Conservation (phyloP, 2,113 vertebrate genomes). For the Laterallus jamaicensis region DNA sequence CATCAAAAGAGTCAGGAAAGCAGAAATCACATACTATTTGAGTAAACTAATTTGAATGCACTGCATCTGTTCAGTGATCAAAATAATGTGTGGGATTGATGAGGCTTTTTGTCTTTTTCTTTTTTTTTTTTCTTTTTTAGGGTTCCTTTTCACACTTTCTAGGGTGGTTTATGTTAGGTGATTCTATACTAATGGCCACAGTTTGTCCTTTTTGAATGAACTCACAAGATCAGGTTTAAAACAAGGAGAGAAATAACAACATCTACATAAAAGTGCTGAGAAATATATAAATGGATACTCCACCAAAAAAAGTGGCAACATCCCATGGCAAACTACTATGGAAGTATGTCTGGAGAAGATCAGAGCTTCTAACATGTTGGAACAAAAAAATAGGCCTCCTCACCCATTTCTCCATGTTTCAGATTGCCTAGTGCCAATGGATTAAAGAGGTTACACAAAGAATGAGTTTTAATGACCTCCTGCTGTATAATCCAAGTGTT, state of each 20-base stretch:
- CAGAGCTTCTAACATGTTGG: fast-evolving
- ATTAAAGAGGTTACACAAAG: neutral
- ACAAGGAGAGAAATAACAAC: neutral
- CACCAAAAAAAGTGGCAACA: neutral
- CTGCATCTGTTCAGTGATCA: neutral
- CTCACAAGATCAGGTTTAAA: neutral
- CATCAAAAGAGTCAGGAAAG: conserved; percentile 30
- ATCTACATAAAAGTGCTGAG: neutral
- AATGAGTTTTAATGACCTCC: neutral
- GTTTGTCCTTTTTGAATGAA: neutral
- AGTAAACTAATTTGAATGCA: conserved; percentile 10
- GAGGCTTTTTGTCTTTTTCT: neutral
- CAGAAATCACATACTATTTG: neutral
- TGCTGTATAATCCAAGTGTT: neutral
- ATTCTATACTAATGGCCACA: neutral
- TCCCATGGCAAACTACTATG: neutral
- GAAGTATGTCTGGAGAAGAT: neutral
- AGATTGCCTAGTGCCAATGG: fast-evolving
- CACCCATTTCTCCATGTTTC: neutral
- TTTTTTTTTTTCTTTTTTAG: neutral
- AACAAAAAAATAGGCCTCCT: neutral
- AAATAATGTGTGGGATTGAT: neutral
- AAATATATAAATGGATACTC: neutral
- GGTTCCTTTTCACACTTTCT: neutral
- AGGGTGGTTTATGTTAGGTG: neutral